Evolutionary conservation across 2,113 vertebrate species (phyloP), one percentile per base, ranked within the genome.

Genomic region (Poeciliopsis prolifica): DNA sequence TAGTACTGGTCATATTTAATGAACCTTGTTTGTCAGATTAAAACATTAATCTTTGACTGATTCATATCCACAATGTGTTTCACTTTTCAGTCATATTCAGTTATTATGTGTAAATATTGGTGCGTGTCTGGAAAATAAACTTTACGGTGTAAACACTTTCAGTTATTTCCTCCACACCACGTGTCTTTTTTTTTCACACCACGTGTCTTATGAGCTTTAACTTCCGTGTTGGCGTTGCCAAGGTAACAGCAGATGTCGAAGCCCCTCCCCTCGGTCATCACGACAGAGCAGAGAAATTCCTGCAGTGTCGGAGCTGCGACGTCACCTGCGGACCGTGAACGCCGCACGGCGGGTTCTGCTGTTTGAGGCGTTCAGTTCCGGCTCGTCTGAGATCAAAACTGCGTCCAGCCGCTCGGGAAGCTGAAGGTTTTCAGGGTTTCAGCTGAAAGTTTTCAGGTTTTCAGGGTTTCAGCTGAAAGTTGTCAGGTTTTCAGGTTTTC

Each of bases 161-260:
- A 3, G 13, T 35, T 19, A 35, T 44, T 77, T 64, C 61, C 61
- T 58, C 75, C 29, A 19, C 51, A 28, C 40, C 65, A n/a, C 51
- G 40, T 35, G 31, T 19, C 44, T 48, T 19, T 28, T 28, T 28
- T 28, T 28, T 28, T 28, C 28, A 19, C 51, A 28, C 40, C 65
- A n/a, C 51, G 40, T 35, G 31, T 19, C 44, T 48, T 19, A 4
- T 6, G 44, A 5, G 17, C 17, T 48, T 48, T 48, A 83, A 86
- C 72, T 87, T 88, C 87, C 83, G 10, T 35, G 75, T 82, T 64
- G 4, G 19, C 1, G 88, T 87, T 83, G 77, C 81, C 48, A 35
- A 70, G 81, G 88, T 65, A 62, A 88, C 88, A 42, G 15, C 15
- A 14, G 61, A 76, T 70, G 78, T 79, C 51, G 15, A 65, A 54